Conservation (phyloP, 2,888 invertebrate genomes). For the Merodon equestris region DNA sequence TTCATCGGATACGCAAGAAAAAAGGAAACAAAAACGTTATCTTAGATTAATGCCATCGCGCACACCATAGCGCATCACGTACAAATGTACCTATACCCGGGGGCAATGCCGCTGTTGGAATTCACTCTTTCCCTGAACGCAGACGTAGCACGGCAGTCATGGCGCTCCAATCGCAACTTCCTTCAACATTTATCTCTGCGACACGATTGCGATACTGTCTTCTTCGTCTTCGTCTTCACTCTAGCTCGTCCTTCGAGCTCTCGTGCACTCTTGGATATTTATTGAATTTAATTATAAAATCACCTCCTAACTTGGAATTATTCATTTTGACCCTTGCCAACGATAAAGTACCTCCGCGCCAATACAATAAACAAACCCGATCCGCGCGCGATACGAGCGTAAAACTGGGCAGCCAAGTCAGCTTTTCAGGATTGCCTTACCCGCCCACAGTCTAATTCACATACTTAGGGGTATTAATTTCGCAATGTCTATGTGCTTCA, state of each 20-base stretch:
- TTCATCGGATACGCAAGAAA: slow-evolving; percentile 49
- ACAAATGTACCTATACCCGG: background rate
- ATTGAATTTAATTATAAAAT: slow-evolving; percentile 69
- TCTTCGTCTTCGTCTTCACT: too few species aligned
- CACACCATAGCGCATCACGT: slow-evolving; percentile 6
- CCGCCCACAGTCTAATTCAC: slow-evolving; percentile 67
- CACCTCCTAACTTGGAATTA: slow-evolving; percentile 64
- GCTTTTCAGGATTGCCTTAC: background rate
- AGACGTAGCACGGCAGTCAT: slow-evolving; percentile 45
- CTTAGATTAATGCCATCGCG: slow-evolving; percentile 59
- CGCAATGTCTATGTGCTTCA: slow-evolving; percentile 9
- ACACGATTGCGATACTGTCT: slow-evolving; percentile 50
- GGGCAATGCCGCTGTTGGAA: slow-evolving; percentile 25
- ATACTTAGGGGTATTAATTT: slow-evolving; percentile 66
- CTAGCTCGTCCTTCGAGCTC: too few species aligned
- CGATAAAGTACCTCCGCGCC: slow-evolving; percentile 37
- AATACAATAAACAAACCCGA: slow-evolving; percentile 10
- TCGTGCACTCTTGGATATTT: slow-evolving; percentile 57
- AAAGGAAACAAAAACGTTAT: slow-evolving; percentile 51
- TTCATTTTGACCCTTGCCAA: slow-evolving; percentile 63
- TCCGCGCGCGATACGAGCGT: slow-evolving; percentile 23
- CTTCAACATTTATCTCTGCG: slow-evolving; percentile 56
- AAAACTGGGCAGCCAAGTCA: slow-evolving; percentile 5
- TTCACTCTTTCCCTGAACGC: slow-evolving; percentile 49
- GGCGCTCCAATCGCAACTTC: slow-evolving; percentile 52